Base-by-base conservation (phyloP, 2,888 invertebrate species). In the Mantis religiosa region DNA sequence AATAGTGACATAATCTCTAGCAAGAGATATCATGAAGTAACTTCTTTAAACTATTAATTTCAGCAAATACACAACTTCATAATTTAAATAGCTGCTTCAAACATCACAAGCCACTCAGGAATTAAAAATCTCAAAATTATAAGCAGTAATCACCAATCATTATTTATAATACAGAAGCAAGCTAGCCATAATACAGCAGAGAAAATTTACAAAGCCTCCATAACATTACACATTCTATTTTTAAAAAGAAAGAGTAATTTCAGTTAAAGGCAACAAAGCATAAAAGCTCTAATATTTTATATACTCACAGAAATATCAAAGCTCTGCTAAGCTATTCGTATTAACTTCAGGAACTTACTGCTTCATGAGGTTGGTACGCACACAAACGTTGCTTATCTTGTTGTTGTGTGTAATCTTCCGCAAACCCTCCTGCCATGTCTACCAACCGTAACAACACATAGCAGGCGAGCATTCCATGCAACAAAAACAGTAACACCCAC, bases 341-440 rank as follows among this genome's bases (percentile, higher is more conserved):
- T 71, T 71, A 71, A 71, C 54, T 71, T 71, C 54, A 71, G 54
- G 89, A 91, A 97, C 98, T 96, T 96, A 99, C 99, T 99, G 99
- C 95, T 99, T 99, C 97, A 98, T 98, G 90, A 99, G 95, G 94
- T 97, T 98, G 89, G 97, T 99, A 93, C 97, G 96, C 41, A 98
- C 98, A 93, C 99, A 99, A 91, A 98, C 97, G 94, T 99, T 99
- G 94, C 96, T 97, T 92, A 97, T 97, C 95, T 99, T 99, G 94
- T 97, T 98, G 94, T 98, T 99, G 94, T 99, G 98, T 90, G 99
- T 98, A 92, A 99, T 96, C 91, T 94, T 94, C 91, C 99, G 96
- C 90, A 99, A 95, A 90, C 96, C 96, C 92, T 96, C 96, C 94
- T 98, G 97, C 99, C 99, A 99, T 92, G 95, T 96, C 99, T 99